These are phyloP conservation scores for Scolopax mira DNA, from an alignment of 2,113 vertebrate genomes.

Conservation along the genomic window DNA sequence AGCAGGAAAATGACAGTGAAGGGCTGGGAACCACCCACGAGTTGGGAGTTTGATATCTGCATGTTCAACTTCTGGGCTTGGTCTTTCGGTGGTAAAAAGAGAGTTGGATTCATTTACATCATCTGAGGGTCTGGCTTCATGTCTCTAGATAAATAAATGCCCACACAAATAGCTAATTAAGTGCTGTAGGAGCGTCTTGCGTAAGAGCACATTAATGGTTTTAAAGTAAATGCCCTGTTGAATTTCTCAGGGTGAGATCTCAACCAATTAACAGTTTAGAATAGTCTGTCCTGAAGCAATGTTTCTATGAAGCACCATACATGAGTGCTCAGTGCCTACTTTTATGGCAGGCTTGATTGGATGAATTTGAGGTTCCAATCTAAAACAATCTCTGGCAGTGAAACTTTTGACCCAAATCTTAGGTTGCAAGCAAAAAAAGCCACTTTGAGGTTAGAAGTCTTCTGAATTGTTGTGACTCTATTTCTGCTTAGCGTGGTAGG, in stretches of 20 bases:
- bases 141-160: neutral
- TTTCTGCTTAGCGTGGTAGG: neutral
- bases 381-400: neutral
- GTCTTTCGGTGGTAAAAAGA: neutral
- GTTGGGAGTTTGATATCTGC: neutral
- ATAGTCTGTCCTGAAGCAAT: neutral
- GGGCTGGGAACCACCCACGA: neutral
- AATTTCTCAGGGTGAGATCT: neutral
- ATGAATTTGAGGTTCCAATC: neutral
- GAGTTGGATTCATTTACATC: neutral
- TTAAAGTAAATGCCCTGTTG: neutral
- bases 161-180: conserved; percentile 33
- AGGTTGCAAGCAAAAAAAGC: neutral
- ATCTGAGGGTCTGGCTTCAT: neutral
- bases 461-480: neutral
- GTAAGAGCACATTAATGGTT: neutral
- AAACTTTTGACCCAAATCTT: neutral
- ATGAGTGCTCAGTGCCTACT: neutral
- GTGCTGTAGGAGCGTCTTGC: conserved; percentile 1
- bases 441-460: neutral
- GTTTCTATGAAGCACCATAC: neutral
- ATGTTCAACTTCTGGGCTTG: neutral
- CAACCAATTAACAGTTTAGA: neutral
- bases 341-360: neutral
- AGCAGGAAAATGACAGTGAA: neutral